Percentiles rank a stretch among this genome's conserved stretches.
phyloP scores from a whole-genome alignment of 2,888 invertebrate genomes.

The Cyrtodaria siliqua region DNA sequence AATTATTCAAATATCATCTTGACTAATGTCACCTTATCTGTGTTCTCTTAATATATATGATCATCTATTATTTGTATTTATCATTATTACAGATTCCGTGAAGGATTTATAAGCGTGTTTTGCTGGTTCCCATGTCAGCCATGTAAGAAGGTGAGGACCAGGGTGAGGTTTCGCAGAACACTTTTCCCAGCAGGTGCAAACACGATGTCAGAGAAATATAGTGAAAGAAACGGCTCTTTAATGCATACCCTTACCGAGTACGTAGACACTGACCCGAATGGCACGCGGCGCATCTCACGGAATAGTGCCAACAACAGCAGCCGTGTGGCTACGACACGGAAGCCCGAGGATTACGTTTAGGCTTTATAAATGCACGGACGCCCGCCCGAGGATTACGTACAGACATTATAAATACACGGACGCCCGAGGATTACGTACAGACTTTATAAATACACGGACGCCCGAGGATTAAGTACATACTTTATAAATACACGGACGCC shows the following conservation, averaged over 20 bases:
- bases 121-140: conserved; percentile 93
- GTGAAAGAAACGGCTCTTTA: conserved; percentile 79
- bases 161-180: conserved; percentile 70
- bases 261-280: conserved; percentile 62
- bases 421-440: too few species aligned
- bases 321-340: not conserved
- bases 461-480: too few species aligned
- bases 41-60: too few species aligned
- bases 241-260: conserved; percentile 81
- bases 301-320: not conserved
- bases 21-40: too few species aligned
- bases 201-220: conserved; percentile 76
- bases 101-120: conserved; percentile 97
- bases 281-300: conserved; percentile 13
- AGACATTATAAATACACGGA: too few species aligned
- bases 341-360: not conserved
- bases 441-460: too few species aligned
- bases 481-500: too few species aligned
- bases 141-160: conserved; percentile 70
- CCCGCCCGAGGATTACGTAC: too few species aligned
- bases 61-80: too few species aligned
- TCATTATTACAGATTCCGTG: conserved; percentile 94
- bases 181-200: conserved; percentile 72
- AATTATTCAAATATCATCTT: too few species aligned
- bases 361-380: too few species aligned